Conservation (phyloP, 2,113 vertebrate species). For the Kryptolebias marmoratus region DNA sequence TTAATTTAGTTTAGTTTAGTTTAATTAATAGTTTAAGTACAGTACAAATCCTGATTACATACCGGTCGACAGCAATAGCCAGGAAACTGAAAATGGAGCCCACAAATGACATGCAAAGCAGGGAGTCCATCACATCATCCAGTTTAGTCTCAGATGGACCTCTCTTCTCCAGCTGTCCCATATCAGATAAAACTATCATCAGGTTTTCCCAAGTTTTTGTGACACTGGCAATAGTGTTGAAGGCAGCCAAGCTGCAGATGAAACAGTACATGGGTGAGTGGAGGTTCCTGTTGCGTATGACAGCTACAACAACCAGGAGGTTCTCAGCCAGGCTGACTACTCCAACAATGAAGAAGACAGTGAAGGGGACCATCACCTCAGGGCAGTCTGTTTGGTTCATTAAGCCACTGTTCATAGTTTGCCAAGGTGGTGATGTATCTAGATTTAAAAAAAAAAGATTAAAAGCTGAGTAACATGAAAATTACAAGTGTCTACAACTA, state of each 20-base stretch:
- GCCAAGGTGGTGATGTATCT: not conserved
- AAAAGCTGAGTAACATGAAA: conserved; percentile 4
- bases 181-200: conserved; percentile 84
- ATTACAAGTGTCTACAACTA: not conserved
- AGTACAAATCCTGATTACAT: conserved; percentile 20
- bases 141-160: conserved; percentile 81
- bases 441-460: not conserved
- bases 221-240: conserved; percentile 91
- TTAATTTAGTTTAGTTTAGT: not conserved
- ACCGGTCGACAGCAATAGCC: conserved; percentile 92
- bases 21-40: no score
- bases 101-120: conserved; percentile 90
- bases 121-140: conserved; percentile 90
- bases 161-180: conserved; percentile 81
- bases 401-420: conserved; percentile 35
- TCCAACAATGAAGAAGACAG: conserved; percentile 88
- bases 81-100: conserved; percentile 93
- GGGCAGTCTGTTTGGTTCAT: conserved; percentile 82
- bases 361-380: conserved; percentile 83
- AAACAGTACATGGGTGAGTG: conserved; percentile 96
- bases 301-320: conserved; percentile 88
- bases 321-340: conserved; percentile 89
- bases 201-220: conserved; percentile 90
- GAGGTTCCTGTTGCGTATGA: conserved; percentile 89
- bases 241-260: conserved; percentile 93